A percentile compares a stretch with the other conserved stretches of the same genome.
Evolutionary conservation across 2,888 invertebrate genomes (phyloP).

Genomic region (Eupithecia insigniata): DNA sequence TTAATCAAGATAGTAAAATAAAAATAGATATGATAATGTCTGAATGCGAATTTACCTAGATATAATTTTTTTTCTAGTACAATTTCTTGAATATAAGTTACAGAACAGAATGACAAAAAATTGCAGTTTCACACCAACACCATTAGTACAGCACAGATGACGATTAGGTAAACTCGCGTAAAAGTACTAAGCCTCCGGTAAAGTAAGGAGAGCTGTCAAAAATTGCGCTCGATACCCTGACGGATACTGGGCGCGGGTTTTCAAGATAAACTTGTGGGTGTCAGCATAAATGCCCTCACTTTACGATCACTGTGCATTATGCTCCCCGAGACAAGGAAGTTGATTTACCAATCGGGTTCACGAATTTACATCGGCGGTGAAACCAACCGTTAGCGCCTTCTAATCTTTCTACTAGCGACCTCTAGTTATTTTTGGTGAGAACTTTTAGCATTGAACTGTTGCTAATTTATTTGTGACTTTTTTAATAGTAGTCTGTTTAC

Average conservation of each 20-base stretch:
- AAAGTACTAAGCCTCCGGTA: slow-evolving; percentile 66
- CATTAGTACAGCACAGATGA: too few species aligned
- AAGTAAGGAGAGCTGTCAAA: slow-evolving; percentile 91
- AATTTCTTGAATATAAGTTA: too few species aligned
- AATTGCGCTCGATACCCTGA: slow-evolving; percentile 88
- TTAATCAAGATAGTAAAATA: too few species aligned
- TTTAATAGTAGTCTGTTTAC: background rate
- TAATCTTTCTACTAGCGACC: slow-evolving; percentile 60
- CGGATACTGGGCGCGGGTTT: slow-evolving; percentile 85
- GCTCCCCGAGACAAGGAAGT: slow-evolving; percentile 95
- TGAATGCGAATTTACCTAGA: too few species aligned
- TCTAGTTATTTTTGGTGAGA: slow-evolving; percentile 53
- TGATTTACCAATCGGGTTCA: rapidly evolving
- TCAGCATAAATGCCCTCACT: slow-evolving; percentile 94
- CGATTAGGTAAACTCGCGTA: too few species aligned
- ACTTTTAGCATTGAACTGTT: background rate
- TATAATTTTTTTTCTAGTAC: too few species aligned
- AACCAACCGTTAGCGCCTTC: slow-evolving; percentile 58
- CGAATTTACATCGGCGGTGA: background rate
- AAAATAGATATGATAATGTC: too few species aligned
- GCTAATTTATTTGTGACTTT: background rate
- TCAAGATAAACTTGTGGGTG: slow-evolving; percentile 83
- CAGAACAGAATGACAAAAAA: too few species aligned
- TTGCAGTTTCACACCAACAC: background rate
- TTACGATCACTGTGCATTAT: slow-evolving; percentile 93